phyloP scores from a whole-genome alignment of 1,140 invertebrate species.

The Ceratoteleas bidentatus region DNA sequence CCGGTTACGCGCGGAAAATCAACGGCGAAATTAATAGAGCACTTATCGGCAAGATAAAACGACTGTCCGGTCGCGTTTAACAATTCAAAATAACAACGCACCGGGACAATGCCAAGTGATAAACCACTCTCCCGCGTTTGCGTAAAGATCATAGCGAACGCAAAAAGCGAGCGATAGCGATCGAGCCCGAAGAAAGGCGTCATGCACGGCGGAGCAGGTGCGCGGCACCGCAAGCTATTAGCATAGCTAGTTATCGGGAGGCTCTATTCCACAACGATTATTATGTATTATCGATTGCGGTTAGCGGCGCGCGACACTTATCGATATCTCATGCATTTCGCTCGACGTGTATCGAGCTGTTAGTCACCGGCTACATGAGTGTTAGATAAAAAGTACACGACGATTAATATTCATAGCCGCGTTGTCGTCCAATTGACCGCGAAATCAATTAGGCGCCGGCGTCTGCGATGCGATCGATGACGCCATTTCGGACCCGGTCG shows the following conservation, averaged over 20 bases:
- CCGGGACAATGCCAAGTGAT: background rate
- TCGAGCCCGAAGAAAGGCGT: slow-evolving; percentile 48
- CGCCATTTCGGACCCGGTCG: too few species aligned
- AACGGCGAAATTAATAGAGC: background rate
- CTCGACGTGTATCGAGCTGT: slow-evolving; percentile 32
- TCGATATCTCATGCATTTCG: slow-evolving; percentile 57
- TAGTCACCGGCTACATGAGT: slow-evolving; percentile 47
- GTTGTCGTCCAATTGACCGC: slow-evolving; percentile 37
- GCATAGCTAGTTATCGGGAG: slow-evolving; percentile 58
- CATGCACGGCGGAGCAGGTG: slow-evolving; percentile 54
- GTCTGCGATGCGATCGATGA: slow-evolving; percentile 15
- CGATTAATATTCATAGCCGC: slow-evolving; percentile 51
- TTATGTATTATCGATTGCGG: slow-evolving; percentile 63
- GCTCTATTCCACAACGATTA: slow-evolving; percentile 54
- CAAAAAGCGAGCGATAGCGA: slow-evolving; percentile 37
- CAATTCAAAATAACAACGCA: background rate
- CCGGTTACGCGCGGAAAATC: background rate
- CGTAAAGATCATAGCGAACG: slow-evolving; percentile 30
- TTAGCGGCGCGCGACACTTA: slow-evolving; percentile 59
- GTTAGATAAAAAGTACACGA: slow-evolving; percentile 54
- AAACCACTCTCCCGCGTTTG: slow-evolving; percentile 15
- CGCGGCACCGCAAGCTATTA: slow-evolving; percentile 60
- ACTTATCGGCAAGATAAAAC: background rate
- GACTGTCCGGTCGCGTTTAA: background rate
- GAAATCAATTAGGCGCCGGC: slow-evolving; percentile 38